Evolutionary conservation across 2,113 vertebrate genomes (phyloP).

Genomic region (Cariama cristata): DNA sequence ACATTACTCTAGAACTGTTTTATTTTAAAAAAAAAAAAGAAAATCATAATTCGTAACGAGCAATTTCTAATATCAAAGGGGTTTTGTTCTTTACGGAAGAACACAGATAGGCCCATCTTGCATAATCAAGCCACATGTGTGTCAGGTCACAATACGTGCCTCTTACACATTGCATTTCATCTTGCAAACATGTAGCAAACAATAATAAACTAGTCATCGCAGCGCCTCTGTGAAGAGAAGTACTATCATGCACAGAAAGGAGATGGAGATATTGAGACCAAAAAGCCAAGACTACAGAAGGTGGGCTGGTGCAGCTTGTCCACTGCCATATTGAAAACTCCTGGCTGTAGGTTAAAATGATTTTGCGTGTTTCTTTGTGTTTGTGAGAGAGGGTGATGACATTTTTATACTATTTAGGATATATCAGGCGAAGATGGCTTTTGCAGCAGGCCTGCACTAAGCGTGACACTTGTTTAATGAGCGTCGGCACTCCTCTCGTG

Average conservation of each 20-base stretch:
- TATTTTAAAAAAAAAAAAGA: neutral
- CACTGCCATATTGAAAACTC: neutral
- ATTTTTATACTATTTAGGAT: neutral
- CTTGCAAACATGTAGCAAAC: neutral
- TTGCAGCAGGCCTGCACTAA: neutral
- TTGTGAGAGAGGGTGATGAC: neutral
- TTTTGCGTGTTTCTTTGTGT: neutral
- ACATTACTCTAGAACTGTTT: constrained; percentile 8
- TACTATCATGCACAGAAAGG: neutral
- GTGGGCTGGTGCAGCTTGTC: neutral
- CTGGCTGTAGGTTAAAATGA: neutral
- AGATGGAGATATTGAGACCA: neutral
- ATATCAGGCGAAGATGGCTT: neutral
- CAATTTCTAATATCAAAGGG: neutral
- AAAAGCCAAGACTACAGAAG: neutral
- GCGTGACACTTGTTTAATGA: neutral
- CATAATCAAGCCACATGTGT: neutral
- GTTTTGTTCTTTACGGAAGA: neutral
- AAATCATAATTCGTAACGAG: rapidly evolving
- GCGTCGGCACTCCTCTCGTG: neutral
- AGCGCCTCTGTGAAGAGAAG: neutral
- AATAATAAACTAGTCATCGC: neutral
- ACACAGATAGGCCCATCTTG: neutral
- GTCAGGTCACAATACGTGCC: neutral
- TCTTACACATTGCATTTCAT: neutral